These are phyloP conservation scores for Squalus acanthias DNA, from an alignment of 2,797 vertebrate species.

Conservation along the genomic window DNA sequence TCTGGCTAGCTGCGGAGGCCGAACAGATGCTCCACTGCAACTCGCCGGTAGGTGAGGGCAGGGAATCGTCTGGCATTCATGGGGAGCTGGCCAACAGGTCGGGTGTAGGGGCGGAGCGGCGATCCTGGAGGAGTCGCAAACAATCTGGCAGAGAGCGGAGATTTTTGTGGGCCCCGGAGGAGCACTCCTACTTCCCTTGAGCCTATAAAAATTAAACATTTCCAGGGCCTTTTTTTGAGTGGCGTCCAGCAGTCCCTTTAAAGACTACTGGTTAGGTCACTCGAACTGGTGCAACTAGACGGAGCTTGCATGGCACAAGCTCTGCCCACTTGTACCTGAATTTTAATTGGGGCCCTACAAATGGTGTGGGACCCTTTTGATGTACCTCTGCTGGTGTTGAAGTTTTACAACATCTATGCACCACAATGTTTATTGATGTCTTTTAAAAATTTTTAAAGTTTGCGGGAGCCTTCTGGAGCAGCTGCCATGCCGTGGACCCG, in stretches of 20 bases:
- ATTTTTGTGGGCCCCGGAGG: background rate
- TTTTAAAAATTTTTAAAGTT: background rate
- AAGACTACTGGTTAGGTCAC: background rate
- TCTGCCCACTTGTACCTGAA: background rate
- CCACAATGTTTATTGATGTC: no score
- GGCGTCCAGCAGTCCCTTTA: background rate
- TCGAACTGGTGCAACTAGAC: background rate
- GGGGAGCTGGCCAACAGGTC: background rate
- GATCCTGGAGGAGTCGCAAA: background rate
- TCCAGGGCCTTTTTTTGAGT: background rate
- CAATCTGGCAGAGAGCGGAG: background rate
- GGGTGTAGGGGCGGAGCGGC: background rate
- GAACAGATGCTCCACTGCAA: background rate
- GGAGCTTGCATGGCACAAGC: background rate
- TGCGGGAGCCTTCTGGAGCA: background rate
- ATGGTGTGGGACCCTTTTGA: background rate
- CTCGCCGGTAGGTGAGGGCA: background rate
- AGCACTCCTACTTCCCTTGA: background rate
- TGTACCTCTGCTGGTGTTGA: background rate
- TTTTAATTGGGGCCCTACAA: background rate
- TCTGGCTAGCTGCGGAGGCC: background rate
- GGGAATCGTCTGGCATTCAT: background rate
- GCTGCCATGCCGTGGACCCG: background rate
- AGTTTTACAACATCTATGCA: background rate
- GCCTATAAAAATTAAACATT: background rate